Evolutionary conservation across 2,888 invertebrate genomes (phyloP).

Genomic region (Tupiocoris notatus): DNA sequence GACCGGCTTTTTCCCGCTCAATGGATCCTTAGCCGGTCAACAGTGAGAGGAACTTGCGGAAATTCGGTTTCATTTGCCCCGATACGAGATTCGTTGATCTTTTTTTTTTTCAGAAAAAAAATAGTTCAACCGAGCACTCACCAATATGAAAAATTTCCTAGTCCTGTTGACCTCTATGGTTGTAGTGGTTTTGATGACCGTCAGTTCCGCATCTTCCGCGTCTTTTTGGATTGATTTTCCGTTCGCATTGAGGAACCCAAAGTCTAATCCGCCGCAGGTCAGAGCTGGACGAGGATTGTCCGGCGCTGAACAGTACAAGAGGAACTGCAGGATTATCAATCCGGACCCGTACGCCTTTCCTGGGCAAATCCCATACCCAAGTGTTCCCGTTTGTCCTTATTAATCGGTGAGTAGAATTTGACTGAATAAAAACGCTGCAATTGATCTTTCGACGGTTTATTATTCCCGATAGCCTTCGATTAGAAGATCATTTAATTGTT

Average conservation of each 20-base stretch:
- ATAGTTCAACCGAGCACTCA: not conserved
- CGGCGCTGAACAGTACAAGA: conserved; percentile 57
- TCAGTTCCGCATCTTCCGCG: conserved; percentile 10
- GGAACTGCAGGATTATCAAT: conserved; percentile 68
- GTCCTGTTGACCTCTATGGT: conserved; percentile 13
- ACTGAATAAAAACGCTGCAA: no score
- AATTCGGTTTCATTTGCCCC: not conserved
- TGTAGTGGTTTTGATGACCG: not conserved
- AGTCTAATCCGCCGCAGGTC: not conserved
- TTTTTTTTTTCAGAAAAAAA: not conserved
- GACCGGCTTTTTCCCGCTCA: not conserved
- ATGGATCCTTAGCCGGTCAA: not conserved
- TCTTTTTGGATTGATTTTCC: conserved; percentile 26
- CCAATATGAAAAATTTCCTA: conserved; percentile 32
- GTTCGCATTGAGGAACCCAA: not conserved
- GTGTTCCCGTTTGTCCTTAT: conserved; percentile 65
- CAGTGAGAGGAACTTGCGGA: conserved; percentile 31
- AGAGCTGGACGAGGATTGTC: not conserved
- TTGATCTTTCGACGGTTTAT: no score
- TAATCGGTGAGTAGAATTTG: conserved; percentile 50
- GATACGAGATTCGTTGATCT: not conserved
- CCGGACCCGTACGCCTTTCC: conserved; percentile 62
- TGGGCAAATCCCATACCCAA: conserved; percentile 58
- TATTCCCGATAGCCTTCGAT: no score
- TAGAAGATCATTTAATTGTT: no score